Percentiles rank a stretch among this genome's conserved stretches.
These are phyloP conservation scores for Procambarus virginalis DNA, from an alignment of 1,140 invertebrate genomes.

Conservation along the genomic window DNA sequence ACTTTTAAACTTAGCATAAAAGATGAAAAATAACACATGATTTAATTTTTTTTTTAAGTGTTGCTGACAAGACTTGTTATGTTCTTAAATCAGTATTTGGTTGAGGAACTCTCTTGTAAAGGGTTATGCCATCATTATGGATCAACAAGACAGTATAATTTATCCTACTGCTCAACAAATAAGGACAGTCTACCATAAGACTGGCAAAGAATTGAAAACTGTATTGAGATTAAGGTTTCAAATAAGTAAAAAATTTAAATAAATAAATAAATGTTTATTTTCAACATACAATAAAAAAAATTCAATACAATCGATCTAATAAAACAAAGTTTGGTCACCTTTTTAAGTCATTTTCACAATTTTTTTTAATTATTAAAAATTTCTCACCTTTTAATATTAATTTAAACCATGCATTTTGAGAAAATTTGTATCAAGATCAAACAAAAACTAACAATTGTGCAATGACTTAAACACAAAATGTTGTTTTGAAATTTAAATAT, in stretches of 20 bases:
- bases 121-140: conserved; percentile 72
- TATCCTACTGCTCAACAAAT: conserved; percentile 61
- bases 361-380: too few species aligned
- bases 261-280: neutral
- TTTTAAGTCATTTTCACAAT: too few species aligned
- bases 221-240: neutral
- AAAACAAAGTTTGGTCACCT: too few species aligned
- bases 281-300: too few species aligned
- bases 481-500: too few species aligned
- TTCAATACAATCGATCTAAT: too few species aligned
- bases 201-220: neutral
- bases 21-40: neutral
- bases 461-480: too few species aligned
- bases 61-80: conserved; percentile 72
- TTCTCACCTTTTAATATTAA: too few species aligned
- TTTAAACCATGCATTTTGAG: too few species aligned
- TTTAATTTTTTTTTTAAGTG: conserved; percentile 65
- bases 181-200: neutral
- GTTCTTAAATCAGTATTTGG: conserved; percentile 70
- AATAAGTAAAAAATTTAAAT: neutral
- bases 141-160: conserved; percentile 72
- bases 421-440: too few species aligned
- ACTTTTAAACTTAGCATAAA: neutral
- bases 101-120: conserved; percentile 72
- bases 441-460: too few species aligned